Base-by-base conservation (phyloP, 2,888 invertebrate species). In the Noctua pronuba region DNA sequence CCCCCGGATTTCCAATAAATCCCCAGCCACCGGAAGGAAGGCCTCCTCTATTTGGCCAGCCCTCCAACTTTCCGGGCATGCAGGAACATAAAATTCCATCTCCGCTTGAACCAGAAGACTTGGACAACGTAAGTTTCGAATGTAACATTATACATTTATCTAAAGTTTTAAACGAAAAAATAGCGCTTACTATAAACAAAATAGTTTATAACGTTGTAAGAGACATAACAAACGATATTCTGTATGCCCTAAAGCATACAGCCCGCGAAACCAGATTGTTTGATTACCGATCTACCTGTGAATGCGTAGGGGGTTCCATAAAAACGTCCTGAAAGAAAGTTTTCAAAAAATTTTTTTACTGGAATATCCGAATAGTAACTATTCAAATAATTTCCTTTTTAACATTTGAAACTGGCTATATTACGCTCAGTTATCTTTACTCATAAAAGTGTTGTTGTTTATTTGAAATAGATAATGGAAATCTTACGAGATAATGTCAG, bases 41-140 rank as follows among this genome's bases (percentile, higher is more conserved):
- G 41, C 72, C 13, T 0, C 44, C 74, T n/a, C 55, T 31, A n/a
- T n/a, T n/a, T n/a, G 41, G 1, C 31, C 16, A 21, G 16, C 18
- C 3, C 6, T 2, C 11, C 24, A 31, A 18, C 1, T 7, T 11
- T 31, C 11, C 58, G 38, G 8, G 28, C 28, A 21, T 38, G 16
- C 55, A n/a, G n/a, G 55, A 55, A 21, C 11, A 79, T n/a, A 41
- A 66, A 28, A 60, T 71, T 75, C 75, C 60, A 5, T 73, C 68
- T 18, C 72, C 41, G 10, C 28, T 73, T 49, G 28, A 41, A 13
- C 41, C 65, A n/a, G 44, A 38, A 7, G n/a, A 41, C 38, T 41
- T 31, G 11, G 35, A 77, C n/a, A 31, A 83, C 66, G 87, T 88
- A 76, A 83, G 83, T 88, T 24, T 70, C 0, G 1, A n/a, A 58